A percentile compares a stretch with the other conserved stretches of the same genome.
Evolutionary conservation across 2,888 invertebrate species (phyloP).

Genomic region (Gibbula magus): DNA sequence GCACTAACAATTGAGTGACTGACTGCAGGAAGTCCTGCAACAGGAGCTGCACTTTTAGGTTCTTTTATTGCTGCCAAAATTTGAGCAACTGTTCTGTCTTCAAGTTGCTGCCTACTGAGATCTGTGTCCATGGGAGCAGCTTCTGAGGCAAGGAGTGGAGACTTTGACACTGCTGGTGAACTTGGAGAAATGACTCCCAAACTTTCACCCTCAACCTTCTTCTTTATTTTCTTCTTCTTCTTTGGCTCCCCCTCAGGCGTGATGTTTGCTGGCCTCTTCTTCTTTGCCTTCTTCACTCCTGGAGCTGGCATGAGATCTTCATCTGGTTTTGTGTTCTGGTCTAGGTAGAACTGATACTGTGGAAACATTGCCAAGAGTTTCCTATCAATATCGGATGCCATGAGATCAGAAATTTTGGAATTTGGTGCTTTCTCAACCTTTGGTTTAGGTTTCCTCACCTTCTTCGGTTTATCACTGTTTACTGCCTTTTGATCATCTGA

Average conservation of each 20-base stretch:
- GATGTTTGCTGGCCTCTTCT: not conserved
- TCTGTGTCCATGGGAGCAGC: not conserved
- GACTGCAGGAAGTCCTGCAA: not conserved
- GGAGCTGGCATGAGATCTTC: slow-evolving; percentile 23
- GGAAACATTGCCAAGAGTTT: slow-evolving; percentile 19
- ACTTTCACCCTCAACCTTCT: slow-evolving; percentile 10
- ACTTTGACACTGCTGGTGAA: not conserved
- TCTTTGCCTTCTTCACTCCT: slow-evolving; percentile 11
- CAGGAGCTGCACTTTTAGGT: not conserved
- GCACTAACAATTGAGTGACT: not conserved
- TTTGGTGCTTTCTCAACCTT: slow-evolving; percentile 8
- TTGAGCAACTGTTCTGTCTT: slow-evolving; percentile 16
- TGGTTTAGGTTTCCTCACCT: not conserved
- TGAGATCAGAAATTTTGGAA: slow-evolving; percentile 24
- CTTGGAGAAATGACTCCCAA: not conserved
- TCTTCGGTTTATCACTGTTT: not conserved
- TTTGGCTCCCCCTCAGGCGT: slow-evolving; percentile 12
- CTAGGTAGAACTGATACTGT: slow-evolving; percentile 13
- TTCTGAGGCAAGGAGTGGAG: slow-evolving; percentile 1
- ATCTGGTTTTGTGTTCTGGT: slow-evolving; percentile 18
- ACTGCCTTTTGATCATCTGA: not conserved
- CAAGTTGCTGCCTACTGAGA: slow-evolving; percentile 1
- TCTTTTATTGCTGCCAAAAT: not conserved
- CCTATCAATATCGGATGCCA: slow-evolving; percentile 22
- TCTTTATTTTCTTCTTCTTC: slow-evolving; percentile 27